phyloP scores from a whole-genome alignment of 2,888 invertebrate genomes.

The Linnaemya tessellans region DNA sequence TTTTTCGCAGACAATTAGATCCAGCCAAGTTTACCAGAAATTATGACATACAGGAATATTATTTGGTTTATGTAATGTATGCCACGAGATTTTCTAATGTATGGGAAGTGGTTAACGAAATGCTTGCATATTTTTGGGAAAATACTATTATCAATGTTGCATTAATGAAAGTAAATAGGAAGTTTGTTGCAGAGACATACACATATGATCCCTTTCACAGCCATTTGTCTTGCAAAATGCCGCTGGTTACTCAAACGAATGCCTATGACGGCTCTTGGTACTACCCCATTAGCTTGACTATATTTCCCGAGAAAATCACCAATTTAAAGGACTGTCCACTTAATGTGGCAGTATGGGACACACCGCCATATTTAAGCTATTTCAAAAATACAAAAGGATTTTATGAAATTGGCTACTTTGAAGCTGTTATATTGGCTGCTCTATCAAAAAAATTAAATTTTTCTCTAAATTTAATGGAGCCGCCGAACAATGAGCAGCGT shows the following conservation, averaged over 20 bases:
- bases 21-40: slow-evolving; percentile 60
- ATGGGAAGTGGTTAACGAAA: slow-evolving; percentile 10
- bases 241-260: slow-evolving; percentile 62
- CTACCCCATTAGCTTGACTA: slow-evolving; percentile 21
- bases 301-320: slow-evolving; percentile 72
- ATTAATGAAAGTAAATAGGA: slow-evolving; percentile 60
- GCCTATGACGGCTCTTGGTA: slow-evolving; percentile 61
- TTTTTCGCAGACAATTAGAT: slow-evolving; percentile 61
- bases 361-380: slow-evolving; percentile 73
- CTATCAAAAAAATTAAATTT: slow-evolving; percentile 74
- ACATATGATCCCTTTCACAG: slow-evolving; percentile 73
- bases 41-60: slow-evolving; percentile 73
- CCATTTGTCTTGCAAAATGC: slow-evolving; percentile 54
- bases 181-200: slow-evolving; percentile 55
- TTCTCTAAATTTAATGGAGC: slow-evolving; percentile 67
- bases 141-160: slow-evolving; percentile 74
- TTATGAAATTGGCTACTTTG: slow-evolving; percentile 73
- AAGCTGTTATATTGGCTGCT: slow-evolving; percentile 73
- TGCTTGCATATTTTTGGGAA: slow-evolving; percentile 73
- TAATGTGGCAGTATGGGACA: slow-evolving; percentile 72
- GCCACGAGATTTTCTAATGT: slow-evolving; percentile 34
- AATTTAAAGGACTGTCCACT: slow-evolving; percentile 72
- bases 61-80: slow-evolving; percentile 70
- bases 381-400: slow-evolving; percentile 42
- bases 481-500: slow-evolving; percentile 72